Evolutionary conservation across 2,113 vertebrate genomes (phyloP).

Genomic region (Pantherophis guttatus): DNA sequence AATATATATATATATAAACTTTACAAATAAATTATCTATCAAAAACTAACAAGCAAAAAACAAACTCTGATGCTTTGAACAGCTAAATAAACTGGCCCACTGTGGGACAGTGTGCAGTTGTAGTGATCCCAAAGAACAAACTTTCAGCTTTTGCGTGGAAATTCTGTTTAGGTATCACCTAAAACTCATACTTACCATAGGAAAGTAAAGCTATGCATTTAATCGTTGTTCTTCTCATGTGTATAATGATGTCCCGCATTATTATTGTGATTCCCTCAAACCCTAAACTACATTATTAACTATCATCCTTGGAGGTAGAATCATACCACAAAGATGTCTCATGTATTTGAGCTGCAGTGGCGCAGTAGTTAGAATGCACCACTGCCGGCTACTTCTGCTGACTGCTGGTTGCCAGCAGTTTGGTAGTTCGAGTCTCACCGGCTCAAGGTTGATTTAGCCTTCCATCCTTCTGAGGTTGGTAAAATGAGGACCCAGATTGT

Average conservation of each 20-base stretch:
- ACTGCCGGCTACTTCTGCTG: no score
- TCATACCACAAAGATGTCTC: background rate
- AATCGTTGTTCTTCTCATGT: background rate
- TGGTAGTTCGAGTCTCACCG: no score
- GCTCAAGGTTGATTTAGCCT: no score
- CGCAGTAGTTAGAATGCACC: no score
- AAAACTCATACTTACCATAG: background rate
- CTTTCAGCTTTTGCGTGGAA: background rate
- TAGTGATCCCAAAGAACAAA: background rate
- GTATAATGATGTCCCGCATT: background rate
- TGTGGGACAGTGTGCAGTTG: background rate
- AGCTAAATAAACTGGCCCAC: background rate
- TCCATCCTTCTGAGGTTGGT: no score
- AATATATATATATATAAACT: no score
- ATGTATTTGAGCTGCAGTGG: background rate
- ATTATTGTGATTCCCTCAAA: background rate
- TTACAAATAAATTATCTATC: no score
- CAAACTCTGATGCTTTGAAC: background rate
- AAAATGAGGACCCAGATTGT: no score
- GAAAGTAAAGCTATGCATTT: background rate
- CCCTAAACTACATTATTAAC: background rate
- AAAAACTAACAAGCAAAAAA: no score
- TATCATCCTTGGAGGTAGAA: background rate
- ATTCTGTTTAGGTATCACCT: background rate
- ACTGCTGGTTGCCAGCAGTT: no score